Conservation (phyloP, 2,797 vertebrate species). For the Centroberyx gerrardi region DNA sequence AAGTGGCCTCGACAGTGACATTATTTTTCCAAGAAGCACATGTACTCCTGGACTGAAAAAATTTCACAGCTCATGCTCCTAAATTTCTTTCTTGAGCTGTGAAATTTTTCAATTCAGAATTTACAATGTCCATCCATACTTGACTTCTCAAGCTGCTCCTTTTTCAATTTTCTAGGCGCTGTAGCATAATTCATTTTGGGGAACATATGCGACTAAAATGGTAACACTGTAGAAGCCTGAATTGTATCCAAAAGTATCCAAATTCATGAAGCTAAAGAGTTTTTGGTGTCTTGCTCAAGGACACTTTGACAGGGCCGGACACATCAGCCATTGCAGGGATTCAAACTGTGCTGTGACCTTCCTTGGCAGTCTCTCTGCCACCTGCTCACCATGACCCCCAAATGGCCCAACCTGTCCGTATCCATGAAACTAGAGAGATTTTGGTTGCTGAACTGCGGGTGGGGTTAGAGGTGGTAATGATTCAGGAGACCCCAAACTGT, state of each 20-base stretch:
- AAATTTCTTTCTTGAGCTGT: too few relatives aligned
- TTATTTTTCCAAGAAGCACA: not conserved
- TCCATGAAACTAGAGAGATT: slow-evolving; percentile 20
- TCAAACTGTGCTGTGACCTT: slow-evolving; percentile 54
- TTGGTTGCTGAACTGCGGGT: slow-evolving; percentile 9
- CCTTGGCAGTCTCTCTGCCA: slow-evolving; percentile 49
- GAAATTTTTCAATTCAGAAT: not conserved
- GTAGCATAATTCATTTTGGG: not conserved
- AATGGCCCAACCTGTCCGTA: slow-evolving; percentile 44
- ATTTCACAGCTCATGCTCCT: not conserved
- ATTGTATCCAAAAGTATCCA: not conserved
- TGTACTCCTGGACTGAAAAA: too few relatives aligned
- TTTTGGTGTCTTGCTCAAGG: slow-evolving; percentile 48
- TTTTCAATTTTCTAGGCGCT: slow-evolving; percentile 8
- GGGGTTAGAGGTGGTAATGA: slow-evolving; percentile 7
- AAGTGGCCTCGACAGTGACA: too few relatives aligned
- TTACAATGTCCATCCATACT: not conserved
- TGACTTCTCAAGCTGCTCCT: slow-evolving; percentile 1
- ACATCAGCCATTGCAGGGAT: slow-evolving; percentile 25
- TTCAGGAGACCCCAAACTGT: slow-evolving; percentile 16
- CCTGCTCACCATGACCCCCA: slow-evolving; percentile 59
- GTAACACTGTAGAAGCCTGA: not conserved
- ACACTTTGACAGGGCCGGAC: slow-evolving; percentile 26
- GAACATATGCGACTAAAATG: too few relatives aligned
- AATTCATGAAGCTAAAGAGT: slow-evolving; percentile 2